A percentile compares a stretch with the other conserved stretches of the same genome.
Evolutionary conservation across 2,888 invertebrate species (phyloP).

Genomic region (Erebia ligea): DNA sequence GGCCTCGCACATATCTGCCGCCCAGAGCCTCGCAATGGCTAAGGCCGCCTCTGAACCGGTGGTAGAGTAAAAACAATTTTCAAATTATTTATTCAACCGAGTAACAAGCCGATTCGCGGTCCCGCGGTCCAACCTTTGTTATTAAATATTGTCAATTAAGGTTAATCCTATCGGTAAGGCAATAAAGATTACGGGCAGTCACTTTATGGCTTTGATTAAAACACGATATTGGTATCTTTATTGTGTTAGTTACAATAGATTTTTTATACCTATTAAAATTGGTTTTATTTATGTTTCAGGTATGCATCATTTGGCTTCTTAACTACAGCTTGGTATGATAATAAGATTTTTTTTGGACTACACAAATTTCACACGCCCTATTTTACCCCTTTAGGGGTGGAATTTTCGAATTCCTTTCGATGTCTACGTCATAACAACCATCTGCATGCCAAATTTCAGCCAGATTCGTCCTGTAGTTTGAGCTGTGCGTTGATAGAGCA

Average conservation of each 20-base stretch:
- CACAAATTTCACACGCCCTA: no score
- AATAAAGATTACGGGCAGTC: neutral
- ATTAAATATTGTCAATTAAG: neutral
- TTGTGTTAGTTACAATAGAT: neutral
- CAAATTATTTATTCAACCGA: no score
- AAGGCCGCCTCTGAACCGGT: no score
- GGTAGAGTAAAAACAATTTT: no score
- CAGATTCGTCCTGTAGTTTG: no score
- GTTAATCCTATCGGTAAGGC: neutral
- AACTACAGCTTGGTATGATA: constrained; percentile 3
- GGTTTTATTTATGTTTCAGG: constrained; percentile 6
- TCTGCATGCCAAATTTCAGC: neutral
- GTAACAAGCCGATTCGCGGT: no score
- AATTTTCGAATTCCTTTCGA: neutral
- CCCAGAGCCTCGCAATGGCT: no score
- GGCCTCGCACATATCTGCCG: no score
- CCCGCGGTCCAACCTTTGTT: no score
- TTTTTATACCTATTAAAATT: neutral
- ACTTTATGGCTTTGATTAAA: neutral
- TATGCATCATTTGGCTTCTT: neutral
- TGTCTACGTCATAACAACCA: no score
- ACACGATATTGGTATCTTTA: neutral
- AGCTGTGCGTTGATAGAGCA: neutral
- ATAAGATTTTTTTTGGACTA: no score
- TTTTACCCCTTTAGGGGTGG: neutral